Percentiles rank a stretch among this genome's conserved stretches.
phyloP scores from a whole-genome alignment of 1,140 invertebrate species.

The Formica selysi region DNA sequence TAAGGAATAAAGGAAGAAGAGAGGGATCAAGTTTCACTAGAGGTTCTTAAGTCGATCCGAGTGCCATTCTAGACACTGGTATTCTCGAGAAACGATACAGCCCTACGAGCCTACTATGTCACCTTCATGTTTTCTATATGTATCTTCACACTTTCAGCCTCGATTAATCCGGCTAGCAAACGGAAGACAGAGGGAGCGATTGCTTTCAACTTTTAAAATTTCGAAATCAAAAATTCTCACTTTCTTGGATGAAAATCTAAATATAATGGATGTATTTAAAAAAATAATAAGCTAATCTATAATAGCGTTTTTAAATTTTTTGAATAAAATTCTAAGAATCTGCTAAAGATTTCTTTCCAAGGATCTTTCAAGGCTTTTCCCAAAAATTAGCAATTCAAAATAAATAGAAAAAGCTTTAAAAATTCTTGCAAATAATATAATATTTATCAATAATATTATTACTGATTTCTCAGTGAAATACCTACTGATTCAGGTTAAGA shows the following conservation, averaged over 20 bases:
- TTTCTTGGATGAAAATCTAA: not conserved
- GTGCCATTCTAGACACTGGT: conserved; percentile 69
- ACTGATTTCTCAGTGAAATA: not conserved
- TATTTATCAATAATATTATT: not conserved
- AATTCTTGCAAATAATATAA: too few relatives aligned
- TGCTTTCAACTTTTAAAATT: not conserved
- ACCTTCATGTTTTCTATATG: conserved; percentile 32
- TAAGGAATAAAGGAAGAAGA: conserved; percentile 65
- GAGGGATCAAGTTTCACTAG: conserved; percentile 68
- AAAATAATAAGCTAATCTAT: not conserved
- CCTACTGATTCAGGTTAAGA: too few relatives aligned
- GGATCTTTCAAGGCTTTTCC: too few relatives aligned
- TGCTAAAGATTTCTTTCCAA: too few relatives aligned
- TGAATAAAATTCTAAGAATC: not conserved
- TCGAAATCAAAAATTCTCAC: conserved; percentile 3
- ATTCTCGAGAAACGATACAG: conserved; percentile 67
- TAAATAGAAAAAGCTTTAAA: too few relatives aligned
- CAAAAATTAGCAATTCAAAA: too few relatives aligned
- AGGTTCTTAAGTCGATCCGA: conserved; percentile 73
- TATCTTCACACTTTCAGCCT: conserved; percentile 34
- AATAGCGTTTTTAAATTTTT: not conserved
- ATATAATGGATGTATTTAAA: not conserved
- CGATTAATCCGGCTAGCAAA: conserved; percentile 20
- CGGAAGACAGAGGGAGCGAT: not conserved
- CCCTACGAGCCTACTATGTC: conserved; percentile 45